Evolutionary conservation across 2,113 vertebrate genomes (phyloP).

Genomic region (Spilogale gracilis): DNA sequence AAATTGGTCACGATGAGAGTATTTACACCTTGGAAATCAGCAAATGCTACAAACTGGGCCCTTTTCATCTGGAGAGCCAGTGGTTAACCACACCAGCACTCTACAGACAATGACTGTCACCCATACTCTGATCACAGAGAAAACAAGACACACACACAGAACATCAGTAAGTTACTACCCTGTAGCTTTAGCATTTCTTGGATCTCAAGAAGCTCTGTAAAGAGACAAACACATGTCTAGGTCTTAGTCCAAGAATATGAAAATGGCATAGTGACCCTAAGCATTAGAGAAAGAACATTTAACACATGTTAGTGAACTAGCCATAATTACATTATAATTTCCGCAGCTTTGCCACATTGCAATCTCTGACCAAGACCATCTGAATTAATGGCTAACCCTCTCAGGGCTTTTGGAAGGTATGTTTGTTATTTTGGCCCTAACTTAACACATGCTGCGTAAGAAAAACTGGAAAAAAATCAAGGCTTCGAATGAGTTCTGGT

Average conservation of each 20-base stretch:
- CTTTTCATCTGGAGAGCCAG: neutral
- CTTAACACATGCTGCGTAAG: conserved; percentile 28
- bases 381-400: neutral
- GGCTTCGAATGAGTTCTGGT: conserved; percentile 76
- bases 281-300: neutral
- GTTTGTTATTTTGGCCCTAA: conserved; percentile 74
- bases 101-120: neutral
- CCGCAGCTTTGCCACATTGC: neutral
- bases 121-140: neutral
- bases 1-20: neutral
- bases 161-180: neutral
- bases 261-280: neutral
- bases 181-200: conserved; percentile 11
- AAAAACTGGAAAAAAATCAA: conserved; percentile 69
- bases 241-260: conserved; percentile 26
- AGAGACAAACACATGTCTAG: conserved; percentile 25
- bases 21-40: neutral
- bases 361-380: conserved; percentile 51
- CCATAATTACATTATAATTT: neutral
- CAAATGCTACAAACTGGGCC: neutral
- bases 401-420: conserved; percentile 22
- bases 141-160: neutral
- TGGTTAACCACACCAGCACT: neutral
- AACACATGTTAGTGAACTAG: neutral
- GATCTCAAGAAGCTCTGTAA: conserved; percentile 27